Base-by-base conservation (phyloP, 30 jellyfish, hydroid and myxozoan genomes). In the Turritopsis rubra region DNA sequence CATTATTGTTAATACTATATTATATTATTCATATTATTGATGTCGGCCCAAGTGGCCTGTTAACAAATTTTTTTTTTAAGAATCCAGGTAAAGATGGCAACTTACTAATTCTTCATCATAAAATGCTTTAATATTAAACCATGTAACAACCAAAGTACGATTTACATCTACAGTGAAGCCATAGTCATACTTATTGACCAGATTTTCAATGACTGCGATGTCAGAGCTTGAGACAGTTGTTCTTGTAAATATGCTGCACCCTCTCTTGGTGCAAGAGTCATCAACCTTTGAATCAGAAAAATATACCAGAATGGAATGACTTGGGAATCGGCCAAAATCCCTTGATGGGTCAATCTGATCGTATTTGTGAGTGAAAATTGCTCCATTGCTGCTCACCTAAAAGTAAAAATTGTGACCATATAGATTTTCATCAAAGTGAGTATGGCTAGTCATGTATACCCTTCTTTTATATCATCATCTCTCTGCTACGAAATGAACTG, bases 351-450 rank as follows among this genome's bases (percentile, higher is more conserved):
- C 30, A 68, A 68, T 27, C 21, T 68, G 1, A 27, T 1, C 21
- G 21, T 68, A 68, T 9, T 68, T 68, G 28, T 68, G 0, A 0
- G 77, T n/a, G 77, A 68, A 68, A 68, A 68, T 68, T 68, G 30
- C 77, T 7, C 77, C 77, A 68, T 68, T 68, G 30, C 77, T 68
- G 77, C 77, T 68, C 9, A 68, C 30, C 77, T 68, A 1, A 68
- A 68, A 68, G 19, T n/a, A 23, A 27, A 7, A 68, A 68, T 9
- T 18, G 21, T 60, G 0, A 18, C 0, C 19, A 60, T 23, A 60
- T 60, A 0, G 21, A 23, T 60, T 23, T 60, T 60, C 22, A 60
- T 60, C 19, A 18, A n/a, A n/a, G n/a, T n/a, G n/a, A 60, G 21
- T 18, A 60, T 60, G 19, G 22, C 0, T 21, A 18, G n/a, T n/a